Evolutionary conservation across 2,888 invertebrate species (phyloP).

Genomic region (Amaurobius ferox): DNA sequence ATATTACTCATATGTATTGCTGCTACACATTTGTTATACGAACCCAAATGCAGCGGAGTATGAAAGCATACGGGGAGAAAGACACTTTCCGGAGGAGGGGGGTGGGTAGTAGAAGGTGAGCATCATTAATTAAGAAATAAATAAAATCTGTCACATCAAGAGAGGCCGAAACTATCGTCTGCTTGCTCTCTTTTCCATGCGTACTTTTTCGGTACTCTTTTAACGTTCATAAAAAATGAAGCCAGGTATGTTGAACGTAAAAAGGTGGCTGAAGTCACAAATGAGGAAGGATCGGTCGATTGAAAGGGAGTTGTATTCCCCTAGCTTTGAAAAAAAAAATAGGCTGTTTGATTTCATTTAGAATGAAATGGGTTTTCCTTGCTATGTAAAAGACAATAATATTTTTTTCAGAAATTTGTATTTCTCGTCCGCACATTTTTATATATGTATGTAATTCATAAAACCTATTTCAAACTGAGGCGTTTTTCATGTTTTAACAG

Average conservation of each 20-base stretch:
- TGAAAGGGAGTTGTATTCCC: not conserved
- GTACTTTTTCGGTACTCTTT: slow-evolving; percentile 1
- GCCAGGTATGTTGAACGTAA: not conserved
- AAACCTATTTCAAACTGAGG: too few species aligned
- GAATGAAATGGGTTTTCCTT: too few species aligned
- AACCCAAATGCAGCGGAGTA: slow-evolving; percentile 36
- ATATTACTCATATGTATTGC: slow-evolving; percentile 51
- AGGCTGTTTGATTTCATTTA: too few species aligned
- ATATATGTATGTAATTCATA: too few species aligned
- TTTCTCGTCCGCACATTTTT: too few species aligned
- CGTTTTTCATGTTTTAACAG: too few species aligned
- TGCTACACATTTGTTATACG: slow-evolving; percentile 62
- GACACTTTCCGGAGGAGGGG: slow-evolving; percentile 27
- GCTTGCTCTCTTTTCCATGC: slow-evolving; percentile 32
- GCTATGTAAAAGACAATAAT: too few species aligned
- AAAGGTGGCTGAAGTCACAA: not conserved
- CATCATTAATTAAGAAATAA: slow-evolving; percentile 71
- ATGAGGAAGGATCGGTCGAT: not conserved
- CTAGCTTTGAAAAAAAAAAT: not conserved
- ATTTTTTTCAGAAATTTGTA: too few species aligned
- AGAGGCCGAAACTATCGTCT: slow-evolving; percentile 32
- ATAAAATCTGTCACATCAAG: slow-evolving; percentile 71
- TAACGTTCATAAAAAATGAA: not conserved
- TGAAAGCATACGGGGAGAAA: slow-evolving; percentile 58
- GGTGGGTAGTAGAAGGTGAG: slow-evolving; percentile 36